phyloP scores from a whole-genome alignment of 2,888 invertebrate species.

The Leptopterna dolabrata region DNA sequence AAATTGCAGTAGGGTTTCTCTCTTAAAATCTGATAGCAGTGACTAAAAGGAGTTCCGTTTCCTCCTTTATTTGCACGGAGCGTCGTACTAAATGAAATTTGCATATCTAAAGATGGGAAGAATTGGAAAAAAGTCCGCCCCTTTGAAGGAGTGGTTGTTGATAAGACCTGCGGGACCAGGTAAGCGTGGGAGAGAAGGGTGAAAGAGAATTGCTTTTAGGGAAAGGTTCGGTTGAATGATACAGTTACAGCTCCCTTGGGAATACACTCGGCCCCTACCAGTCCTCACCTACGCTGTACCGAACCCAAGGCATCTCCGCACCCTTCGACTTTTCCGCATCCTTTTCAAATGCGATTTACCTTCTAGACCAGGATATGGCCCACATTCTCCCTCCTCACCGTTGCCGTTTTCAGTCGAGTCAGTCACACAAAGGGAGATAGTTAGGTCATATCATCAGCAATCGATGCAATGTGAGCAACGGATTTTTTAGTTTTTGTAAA shows the following conservation, averaged over 20 bases:
- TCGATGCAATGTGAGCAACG: too few species aligned
- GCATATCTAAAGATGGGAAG: neutral
- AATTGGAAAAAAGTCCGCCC: neutral
- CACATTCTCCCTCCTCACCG: too few species aligned
- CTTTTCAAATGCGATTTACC: neutral
- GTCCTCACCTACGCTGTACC: neutral
- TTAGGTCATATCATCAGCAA: too few species aligned
- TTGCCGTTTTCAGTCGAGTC: too few species aligned
- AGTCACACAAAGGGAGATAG: too few species aligned
- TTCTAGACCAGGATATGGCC: too few species aligned
- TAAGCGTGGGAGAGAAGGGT: constrained; percentile 26
- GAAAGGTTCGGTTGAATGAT: constrained; percentile 33
- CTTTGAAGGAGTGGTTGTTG: neutral
- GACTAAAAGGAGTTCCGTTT: too few species aligned
- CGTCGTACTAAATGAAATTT: neutral
- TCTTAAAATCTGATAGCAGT: too few species aligned
- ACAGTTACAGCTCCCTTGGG: constrained; percentile 35
- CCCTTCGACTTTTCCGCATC: constrained; percentile 16
- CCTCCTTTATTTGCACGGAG: too few species aligned
- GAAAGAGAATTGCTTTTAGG: constrained; percentile 39
- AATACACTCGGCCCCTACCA: neutral
- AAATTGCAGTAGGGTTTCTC: too few species aligned
- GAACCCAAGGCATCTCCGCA: neutral
- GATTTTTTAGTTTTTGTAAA: too few species aligned
- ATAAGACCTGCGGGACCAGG: constrained; percentile 32